phyloP scores from a whole-genome alignment of 2,888 invertebrate genomes.

The Lasioglossum lativentre region DNA sequence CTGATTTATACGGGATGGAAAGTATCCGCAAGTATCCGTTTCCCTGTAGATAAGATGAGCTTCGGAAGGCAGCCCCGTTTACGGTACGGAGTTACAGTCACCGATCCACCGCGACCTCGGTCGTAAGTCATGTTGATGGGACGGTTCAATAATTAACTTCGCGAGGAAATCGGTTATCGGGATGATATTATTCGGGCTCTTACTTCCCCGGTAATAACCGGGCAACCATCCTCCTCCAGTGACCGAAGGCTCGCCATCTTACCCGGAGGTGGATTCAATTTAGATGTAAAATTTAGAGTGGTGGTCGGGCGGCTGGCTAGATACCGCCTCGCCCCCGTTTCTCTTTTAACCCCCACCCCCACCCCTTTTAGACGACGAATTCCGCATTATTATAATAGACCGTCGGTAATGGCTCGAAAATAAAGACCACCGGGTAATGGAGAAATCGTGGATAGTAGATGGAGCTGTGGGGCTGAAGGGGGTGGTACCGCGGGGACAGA shows the following conservation, averaged over 20 bases:
- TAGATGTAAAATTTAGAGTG: conserved; percentile 76
- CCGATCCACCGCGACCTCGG: conserved; percentile 68
- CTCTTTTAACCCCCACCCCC: conserved; percentile 13
- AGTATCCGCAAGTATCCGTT: conserved; percentile 77
- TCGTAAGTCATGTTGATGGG: conserved; percentile 79
- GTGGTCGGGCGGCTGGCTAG: conserved; percentile 46
- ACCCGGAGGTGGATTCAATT: conserved; percentile 77
- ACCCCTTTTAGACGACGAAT: conserved; percentile 58
- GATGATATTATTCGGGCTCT: conserved; percentile 76
- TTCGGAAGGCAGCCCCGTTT: conserved; percentile 35
- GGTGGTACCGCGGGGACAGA: not conserved
- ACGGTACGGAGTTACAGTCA: conserved; percentile 57
- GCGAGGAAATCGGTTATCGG: conserved; percentile 80
- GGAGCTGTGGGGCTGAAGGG: not conserved
- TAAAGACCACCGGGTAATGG: conserved; percentile 66
- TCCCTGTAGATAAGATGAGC: conserved; percentile 71
- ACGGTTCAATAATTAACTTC: conserved; percentile 83
- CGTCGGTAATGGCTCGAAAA: conserved; percentile 72
- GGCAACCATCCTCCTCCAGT: conserved; percentile 45
- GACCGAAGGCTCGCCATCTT: conserved; percentile 64
- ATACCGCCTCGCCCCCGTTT: conserved; percentile 23
- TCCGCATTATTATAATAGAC: conserved; percentile 73
- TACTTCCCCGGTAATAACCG: conserved; percentile 70
- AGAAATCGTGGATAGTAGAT: conserved; percentile 31
- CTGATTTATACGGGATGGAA: conserved; percentile 75